A percentile compares a stretch with the other conserved stretches of the same genome.
phyloP scores from a whole-genome alignment of 2,113 vertebrate species.

The Tamias sibiricus region DNA sequence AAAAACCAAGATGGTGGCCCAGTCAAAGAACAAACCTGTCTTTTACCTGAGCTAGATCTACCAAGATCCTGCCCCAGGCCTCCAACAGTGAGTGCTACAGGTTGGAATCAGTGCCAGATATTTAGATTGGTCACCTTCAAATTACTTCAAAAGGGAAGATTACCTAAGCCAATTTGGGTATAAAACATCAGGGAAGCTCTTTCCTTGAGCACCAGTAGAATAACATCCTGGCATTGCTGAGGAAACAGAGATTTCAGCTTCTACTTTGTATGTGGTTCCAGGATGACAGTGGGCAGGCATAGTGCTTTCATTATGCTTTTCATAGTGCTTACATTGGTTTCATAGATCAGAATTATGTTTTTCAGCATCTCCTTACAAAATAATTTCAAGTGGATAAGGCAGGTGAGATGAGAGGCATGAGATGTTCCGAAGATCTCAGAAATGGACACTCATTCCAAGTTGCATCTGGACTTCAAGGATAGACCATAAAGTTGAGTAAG shows the following conservation, averaged over 20 bases:
- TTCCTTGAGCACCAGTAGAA: conserved; percentile 91
- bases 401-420: conserved; percentile 85
- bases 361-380: conserved; percentile 93
- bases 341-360: conserved; percentile 91
- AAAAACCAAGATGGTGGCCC: not conserved
- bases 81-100: conserved; percentile 82
- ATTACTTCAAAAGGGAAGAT: conserved; percentile 92
- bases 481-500: conserved; percentile 94
- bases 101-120: conserved; percentile 93
- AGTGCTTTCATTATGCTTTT: conserved; percentile 92
- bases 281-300: conserved; percentile 92
- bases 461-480: conserved; percentile 94
- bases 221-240: conserved; percentile 90
- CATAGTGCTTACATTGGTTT: conserved; percentile 90
- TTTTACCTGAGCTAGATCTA: not conserved
- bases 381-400: conserved; percentile 95
- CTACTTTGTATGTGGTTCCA: conserved; percentile 92
- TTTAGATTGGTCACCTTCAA: conserved; percentile 93
- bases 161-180: conserved; percentile 92
- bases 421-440: conserved; percentile 89
- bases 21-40: not conserved
- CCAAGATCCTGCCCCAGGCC: not conserved
- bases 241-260: conserved; percentile 90
- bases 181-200: conserved; percentile 92
- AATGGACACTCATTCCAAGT: conserved; percentile 89